Conservation (phyloP, 2,797 vertebrate species). For the Pangasius larnaudii region DNA sequence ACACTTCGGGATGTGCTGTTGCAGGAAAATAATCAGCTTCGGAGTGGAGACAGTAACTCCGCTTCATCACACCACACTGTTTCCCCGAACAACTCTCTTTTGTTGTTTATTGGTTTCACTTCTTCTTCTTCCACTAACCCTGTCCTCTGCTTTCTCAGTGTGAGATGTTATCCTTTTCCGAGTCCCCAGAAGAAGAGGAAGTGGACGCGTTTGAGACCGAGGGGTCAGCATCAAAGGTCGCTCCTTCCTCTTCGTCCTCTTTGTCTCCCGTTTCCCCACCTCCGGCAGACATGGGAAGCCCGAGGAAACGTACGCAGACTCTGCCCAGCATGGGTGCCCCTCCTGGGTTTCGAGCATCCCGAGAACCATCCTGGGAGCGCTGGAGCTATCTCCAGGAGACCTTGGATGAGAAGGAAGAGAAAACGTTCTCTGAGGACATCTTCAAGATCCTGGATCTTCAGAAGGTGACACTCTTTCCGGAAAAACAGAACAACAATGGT, state of each 20-base stretch:
- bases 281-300: constrained; percentile 60
- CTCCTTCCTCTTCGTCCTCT: neutral
- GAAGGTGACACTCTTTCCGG: constrained; percentile 53
- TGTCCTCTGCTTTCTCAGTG: constrained; percentile 57
- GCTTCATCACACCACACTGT: neutral
- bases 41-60: neutral
- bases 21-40: neutral
- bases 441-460: constrained; percentile 82
- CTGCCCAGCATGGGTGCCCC: constrained; percentile 81
- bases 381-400: constrained; percentile 71
- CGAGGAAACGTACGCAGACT: constrained; percentile 93
- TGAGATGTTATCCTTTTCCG: constrained; percentile 67
- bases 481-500: constrained; percentile 43
- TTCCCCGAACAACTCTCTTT: neutral
- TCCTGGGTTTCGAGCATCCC: constrained; percentile 61
- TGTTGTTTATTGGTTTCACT: neutral
- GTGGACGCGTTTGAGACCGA: constrained; percentile 63
- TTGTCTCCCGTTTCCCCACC: neutral
- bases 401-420: constrained; percentile 73
- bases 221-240: constrained; percentile 43
- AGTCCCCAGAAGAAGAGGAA: constrained; percentile 76
- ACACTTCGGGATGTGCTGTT: neutral
- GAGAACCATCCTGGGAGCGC: constrained; percentile 65
- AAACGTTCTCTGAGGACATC: constrained; percentile 88
- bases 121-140: neutral